Evolutionary conservation across 2,888 invertebrate species (phyloP), one percentile per base, ranked within the genome.

Genomic region (Hetaerina titia): DNA sequence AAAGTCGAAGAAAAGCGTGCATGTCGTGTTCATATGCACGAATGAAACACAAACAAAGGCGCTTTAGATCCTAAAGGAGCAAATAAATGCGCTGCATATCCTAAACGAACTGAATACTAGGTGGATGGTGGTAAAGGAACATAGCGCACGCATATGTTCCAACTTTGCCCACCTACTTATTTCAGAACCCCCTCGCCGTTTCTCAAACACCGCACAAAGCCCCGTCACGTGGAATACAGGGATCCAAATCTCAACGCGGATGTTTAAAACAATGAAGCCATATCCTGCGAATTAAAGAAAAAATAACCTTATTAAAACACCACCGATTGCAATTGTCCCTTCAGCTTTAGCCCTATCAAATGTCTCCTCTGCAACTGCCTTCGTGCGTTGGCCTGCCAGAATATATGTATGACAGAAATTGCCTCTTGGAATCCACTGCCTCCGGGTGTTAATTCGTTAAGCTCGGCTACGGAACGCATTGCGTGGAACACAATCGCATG

Each of bases 401-500:
- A 31, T 22, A 81, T 31, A 81, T 31, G 9, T 31, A 81, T 31
- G 9, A 31, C 81, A 25, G 25, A 4, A 11, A 31, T 81, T 81
- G 9, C 69, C 69, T n/a, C 69, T 22, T 15, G 31, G 45, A 45
- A 45, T 31, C 81, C 81, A 11, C 25, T 31, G 81, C 81, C 81
- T n/a, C 22, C 22, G 69, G 69, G 69, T n/a, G 69, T n/a, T 81
- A 81, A 81, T 81, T 22, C 81, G 81, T 81, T 81, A 81, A 81
- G 81, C 81, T 13, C 81, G 31, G 31, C 31, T 2, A 81, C 81
- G 81, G 11, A 31, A 81, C 25, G 81, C 81, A 11, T 81, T 81
- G 81, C 81, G 19, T 13, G 81, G 11, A 19, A 31, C 81, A 81
- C 15, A 81, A 81, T 81, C 31, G 81, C 31, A 15, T 15, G 81